These are phyloP conservation scores for Blastobasis adustella DNA, from an alignment of 2,888 invertebrate genomes.

Conservation along the genomic window DNA sequence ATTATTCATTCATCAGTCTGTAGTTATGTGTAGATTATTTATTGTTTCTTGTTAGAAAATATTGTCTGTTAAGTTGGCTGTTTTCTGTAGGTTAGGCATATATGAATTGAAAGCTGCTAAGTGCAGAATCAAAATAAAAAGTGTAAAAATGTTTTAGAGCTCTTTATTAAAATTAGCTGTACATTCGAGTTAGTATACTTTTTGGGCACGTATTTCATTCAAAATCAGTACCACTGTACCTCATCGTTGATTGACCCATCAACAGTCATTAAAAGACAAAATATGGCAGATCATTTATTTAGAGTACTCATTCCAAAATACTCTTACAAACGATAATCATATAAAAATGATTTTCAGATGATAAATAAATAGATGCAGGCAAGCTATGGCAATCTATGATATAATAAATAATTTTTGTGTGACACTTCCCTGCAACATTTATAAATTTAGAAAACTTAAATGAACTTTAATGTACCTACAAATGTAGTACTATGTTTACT, in stretches of 20 bases:
- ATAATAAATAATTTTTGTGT: conserved; percentile 60
- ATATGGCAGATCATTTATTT: conserved; percentile 74
- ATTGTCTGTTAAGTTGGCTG: no score
- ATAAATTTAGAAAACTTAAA: conserved; percentile 48
- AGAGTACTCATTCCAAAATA: conserved; percentile 66
- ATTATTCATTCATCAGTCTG: no score
- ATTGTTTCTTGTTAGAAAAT: no score
- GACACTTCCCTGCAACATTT: conserved; percentile 67
- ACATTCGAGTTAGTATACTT: conserved; percentile 76
- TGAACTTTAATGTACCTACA: conserved; percentile 41
- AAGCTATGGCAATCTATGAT: conserved; percentile 70
- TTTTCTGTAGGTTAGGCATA: no score
- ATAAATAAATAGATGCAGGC: conserved; percentile 72
- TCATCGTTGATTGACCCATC: conserved; percentile 57
- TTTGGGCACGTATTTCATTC: conserved; percentile 72
- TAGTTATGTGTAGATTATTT: no score
- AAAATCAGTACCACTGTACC: conserved; percentile 62
- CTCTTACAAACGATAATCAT: conserved; percentile 63
- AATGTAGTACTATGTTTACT: conserved; percentile 56
- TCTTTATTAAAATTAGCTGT: conserved; percentile 75
- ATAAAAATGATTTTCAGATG: conserved; percentile 48
- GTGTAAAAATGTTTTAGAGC: conserved; percentile 46
- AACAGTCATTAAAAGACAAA: conserved; percentile 68
- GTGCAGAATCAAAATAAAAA: conserved; percentile 7
- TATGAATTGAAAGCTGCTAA: neutral